Evolutionary conservation across 1,140 invertebrate genomes (phyloP), one percentile per base, ranked within the genome.

Genomic region (Centruroides sculpturatus): DNA sequence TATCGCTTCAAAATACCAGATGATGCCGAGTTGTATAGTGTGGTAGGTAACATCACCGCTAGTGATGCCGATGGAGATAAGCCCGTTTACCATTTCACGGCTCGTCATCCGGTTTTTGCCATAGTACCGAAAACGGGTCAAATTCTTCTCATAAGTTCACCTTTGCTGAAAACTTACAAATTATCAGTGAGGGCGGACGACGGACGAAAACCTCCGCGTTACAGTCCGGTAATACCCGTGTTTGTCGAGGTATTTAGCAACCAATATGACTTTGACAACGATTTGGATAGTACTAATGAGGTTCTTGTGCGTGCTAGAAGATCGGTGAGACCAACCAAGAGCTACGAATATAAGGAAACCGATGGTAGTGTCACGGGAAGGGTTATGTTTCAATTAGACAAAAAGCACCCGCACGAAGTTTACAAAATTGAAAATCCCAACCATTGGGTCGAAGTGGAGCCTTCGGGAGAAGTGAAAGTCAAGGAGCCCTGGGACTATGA

Each of bases 401-500:
- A 92, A 71, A 89, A 93, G 74, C 87, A 87, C 34, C 89, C 92
- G 60, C 81, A 86, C 68, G 91, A 95, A 72, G 89, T 86, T 8
- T 95, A 92, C 72, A 92, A 92, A 76, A 92, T 95, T 68, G 88
- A 92, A 73, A 92, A 91, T 76, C 84, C 86, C 54, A 68, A 67
- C 35, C 60, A 64, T 23, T 95, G 91, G 91, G 89, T 95, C 35
- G 90, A 86, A 12, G 90, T 95, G 48, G 89, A 89, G 71, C 81
- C 85, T 8, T 92, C 88, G 75, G 91, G 91, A 60, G 87, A 89
- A 36, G 90, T 95, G 61, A 82, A 85, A 68, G 89, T 95, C 49
- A 92, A 92, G 76, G 89, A 92, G 80, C 92, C 92, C 80, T 95
- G 91, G 91, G 90, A 95, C 78, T 95, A 91, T 74, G 92, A 95